Evolutionary conservation across 1,140 invertebrate genomes (phyloP).

Genomic region (Periplaneta americana): DNA sequence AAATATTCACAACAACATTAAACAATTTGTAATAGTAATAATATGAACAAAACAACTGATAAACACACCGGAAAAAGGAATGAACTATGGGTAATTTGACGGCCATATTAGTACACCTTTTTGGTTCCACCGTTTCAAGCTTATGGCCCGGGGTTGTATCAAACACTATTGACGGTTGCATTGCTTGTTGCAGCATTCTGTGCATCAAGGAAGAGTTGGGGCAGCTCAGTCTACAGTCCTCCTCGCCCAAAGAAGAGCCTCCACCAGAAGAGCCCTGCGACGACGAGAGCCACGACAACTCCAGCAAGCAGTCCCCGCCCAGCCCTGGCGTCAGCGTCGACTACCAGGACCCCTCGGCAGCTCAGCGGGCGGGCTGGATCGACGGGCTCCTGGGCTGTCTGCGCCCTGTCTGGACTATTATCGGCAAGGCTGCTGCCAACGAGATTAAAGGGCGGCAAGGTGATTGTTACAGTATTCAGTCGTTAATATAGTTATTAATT

Average conservation of each 20-base stretch:
- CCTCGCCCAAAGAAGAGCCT: neutral
- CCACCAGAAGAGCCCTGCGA: neutral
- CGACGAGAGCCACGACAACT: conserved; percentile 2
- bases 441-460: conserved; percentile 52
- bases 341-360: conserved; percentile 1
- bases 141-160: too few relatives aligned
- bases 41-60: too few relatives aligned
- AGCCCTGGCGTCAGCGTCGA: conserved; percentile 12
- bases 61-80: too few relatives aligned
- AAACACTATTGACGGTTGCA: neutral
- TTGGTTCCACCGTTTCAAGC: too few relatives aligned
- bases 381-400: conserved; percentile 82
- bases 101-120: too few relatives aligned
- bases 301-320: neutral
- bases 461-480: too few relatives aligned
- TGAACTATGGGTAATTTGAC: too few relatives aligned
- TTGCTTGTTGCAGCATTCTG: conserved; percentile 49
- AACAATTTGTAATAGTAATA: too few relatives aligned
- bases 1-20: too few relatives aligned
- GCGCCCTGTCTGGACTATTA: conserved; percentile 75
- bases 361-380: conserved; percentile 50
- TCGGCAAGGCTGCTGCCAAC: conserved; percentile 67
- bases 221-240: conserved; percentile 40
- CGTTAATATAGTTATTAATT: too few relatives aligned
- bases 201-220: conserved; percentile 59